Evolutionary conservation across 2,797 vertebrate genomes (phyloP), one percentile per base, ranked within the genome.

Genomic region (Tangara arthus): DNA sequence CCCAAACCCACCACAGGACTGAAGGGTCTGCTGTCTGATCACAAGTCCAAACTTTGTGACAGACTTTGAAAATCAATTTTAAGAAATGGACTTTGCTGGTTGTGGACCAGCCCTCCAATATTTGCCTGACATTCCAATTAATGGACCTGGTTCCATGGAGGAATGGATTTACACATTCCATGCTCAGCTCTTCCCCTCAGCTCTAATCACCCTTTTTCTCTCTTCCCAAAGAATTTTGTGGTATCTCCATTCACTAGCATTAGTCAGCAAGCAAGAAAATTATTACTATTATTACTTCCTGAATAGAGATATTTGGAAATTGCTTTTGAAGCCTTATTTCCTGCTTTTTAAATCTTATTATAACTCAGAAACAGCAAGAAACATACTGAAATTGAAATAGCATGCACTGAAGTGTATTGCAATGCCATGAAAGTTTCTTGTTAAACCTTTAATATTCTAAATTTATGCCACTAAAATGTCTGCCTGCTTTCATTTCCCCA

Each of bases 401-500:
- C 50, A 53, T 15, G 24, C 60, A 65, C 64, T 77, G 69, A 80
- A 87, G 12, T 75, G n/a, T 60, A 56, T 42, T 56, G 24, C 21
- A 66, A 66, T 42, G 52, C 24, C 22, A 24, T 18, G 41, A 15
- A 83, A 89, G 32, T 71, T 95, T 89, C 83, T 50, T 75, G 9
- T 65, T 85, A 82, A 66, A 87, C 63, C 52, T 82, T 59, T 78
- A 81, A 78, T 86, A 65, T 69, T 91, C 50, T 52, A 52, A 81
- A 95, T 92, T 83, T 71, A 83, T 83, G 72, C 42, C 75, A 57
- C 39, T 42, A 3, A 75, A 93, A 7, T 37, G 13, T 76, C 87
- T 81, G 83, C 57, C 68, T 68, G 27, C 81, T 89, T 95, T 91
- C 90, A 90, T 79, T 95, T 81, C 65, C 46, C 44, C 53, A 83